These are phyloP conservation scores for Xenopus tropicalis DNA, from an alignment of 2,113 vertebrate genomes.

Conservation along the genomic window DNA sequence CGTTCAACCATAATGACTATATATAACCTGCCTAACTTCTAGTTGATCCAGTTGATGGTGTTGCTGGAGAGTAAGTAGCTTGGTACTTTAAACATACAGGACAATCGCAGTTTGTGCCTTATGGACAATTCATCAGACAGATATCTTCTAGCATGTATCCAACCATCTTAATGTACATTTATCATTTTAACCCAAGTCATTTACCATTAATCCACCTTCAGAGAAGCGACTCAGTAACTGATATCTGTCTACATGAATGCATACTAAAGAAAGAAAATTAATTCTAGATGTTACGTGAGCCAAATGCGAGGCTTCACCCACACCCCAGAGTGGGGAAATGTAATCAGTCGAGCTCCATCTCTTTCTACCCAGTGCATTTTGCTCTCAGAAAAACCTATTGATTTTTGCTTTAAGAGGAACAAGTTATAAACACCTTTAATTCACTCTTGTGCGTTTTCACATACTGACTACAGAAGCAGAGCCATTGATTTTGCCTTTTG, in stretches of 20 bases:
- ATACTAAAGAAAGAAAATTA: not conserved
- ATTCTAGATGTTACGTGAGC: conserved; percentile 10
- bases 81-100: no score
- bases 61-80: no score
- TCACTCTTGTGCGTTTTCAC: conserved; percentile 15
- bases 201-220: not conserved
- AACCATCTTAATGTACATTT: not conserved
- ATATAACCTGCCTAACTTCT: no score
- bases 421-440: conserved; percentile 41
- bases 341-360: conserved; percentile 10
- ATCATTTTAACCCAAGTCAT: not conserved
- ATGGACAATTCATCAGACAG: no score
- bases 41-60: no score
- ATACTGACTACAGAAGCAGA: conserved; percentile 15
- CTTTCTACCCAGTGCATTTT: conserved; percentile 18
- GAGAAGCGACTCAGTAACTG: not conserved
- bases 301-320: not conserved
- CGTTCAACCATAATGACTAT: no score
- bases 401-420: conserved; percentile 33
- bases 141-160: not conserved
- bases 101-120: no score
- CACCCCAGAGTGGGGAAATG: conserved; percentile 11
- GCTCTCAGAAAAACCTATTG: conserved; percentile 27
- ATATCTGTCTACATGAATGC: not conserved
- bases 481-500: conserved; percentile 37